Base-by-base conservation (phyloP, 2,113 vertebrate genomes). In the Setophaga petechia region DNA sequence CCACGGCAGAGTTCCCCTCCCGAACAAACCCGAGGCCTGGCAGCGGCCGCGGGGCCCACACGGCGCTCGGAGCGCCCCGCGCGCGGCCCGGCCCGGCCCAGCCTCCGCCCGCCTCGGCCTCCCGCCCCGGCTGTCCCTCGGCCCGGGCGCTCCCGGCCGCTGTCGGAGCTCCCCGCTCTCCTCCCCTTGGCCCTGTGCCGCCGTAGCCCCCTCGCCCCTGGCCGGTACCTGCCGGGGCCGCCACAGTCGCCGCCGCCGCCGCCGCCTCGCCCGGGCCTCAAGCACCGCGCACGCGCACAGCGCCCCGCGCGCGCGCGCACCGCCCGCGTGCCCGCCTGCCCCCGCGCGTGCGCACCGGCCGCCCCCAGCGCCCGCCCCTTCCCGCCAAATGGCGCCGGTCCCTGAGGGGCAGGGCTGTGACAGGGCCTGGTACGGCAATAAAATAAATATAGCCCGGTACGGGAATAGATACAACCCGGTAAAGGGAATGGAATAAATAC, bases 1-100 rank as follows among this genome's bases (percentile, higher is more conserved):
- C 7, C 20, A 9, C 1, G 19, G 39, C 41, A 9, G 0, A 27
- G 12, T 2, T 30, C 65, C 11, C 19, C 47, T 12, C 15, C 13
- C 19, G n/a, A n/a, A 19, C 74, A 28, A 2, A 28, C 28, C 33
- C 39, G 10, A 44, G 47, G 55, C 74, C 46, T 15, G 13, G 20
- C 10, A 47, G 59, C 23, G 27, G 12, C 52, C 16, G 35, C 31
- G 31, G 11, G 63, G 63, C 63, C 63, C 13, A 76, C 37, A 5
- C 31, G 9, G 35, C 72, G 43, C 31, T 30, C 35, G 13, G 16
- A 72, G 57, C 57, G 67, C 25, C 25, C 57, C 31, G 66, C 55
- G 65, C 65, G 31, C 65, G 54, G 78, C 78, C 41, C 16, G 27
- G 61, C 49, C 39, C 12, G 18, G 74, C 57, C 57, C 37, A 1